A percentile compares a stretch with the other conserved stretches of the same genome.
phyloP scores from a whole-genome alignment of 2,797 vertebrate species.

The Sphaeramia orbicularis region DNA sequence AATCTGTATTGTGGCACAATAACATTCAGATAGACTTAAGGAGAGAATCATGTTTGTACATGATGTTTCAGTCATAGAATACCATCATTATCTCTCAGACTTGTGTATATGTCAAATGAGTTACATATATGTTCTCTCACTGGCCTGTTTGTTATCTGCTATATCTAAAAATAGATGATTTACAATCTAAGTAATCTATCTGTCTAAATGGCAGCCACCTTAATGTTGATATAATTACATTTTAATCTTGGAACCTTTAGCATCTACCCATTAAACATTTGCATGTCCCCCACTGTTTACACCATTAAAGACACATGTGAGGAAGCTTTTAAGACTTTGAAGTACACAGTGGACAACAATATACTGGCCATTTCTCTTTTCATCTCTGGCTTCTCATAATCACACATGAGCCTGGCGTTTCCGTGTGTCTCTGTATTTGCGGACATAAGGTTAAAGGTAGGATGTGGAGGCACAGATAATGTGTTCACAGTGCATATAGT shows the following conservation, averaged over 20 bases:
- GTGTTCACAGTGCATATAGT: constrained; percentile 18
- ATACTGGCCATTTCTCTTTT: constrained; percentile 65
- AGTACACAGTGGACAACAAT: constrained; percentile 73
- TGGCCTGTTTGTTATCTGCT: constrained; percentile 13
- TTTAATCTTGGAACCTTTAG: constrained; percentile 74
- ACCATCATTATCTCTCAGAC: not conserved
- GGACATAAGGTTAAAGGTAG: constrained; percentile 53
- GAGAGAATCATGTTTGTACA: not conserved
- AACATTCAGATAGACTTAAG: not conserved
- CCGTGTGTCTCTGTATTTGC: constrained; percentile 48
- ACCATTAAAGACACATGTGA: constrained; percentile 81
- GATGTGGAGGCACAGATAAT: constrained; percentile 34
- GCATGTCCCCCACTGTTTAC: constrained; percentile 72
- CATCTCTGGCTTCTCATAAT: constrained; percentile 56
- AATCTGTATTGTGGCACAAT: not conserved
- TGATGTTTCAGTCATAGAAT: not conserved
- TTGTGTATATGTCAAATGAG: not conserved
- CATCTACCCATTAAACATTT: constrained; percentile 69
- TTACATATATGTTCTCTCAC: constrained; percentile 17
- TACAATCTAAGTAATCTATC: constrained; percentile 19
- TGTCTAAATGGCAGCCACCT: constrained; percentile 33
- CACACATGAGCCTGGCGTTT: constrained; percentile 6
- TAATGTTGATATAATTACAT: constrained; percentile 66
- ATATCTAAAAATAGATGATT: constrained; percentile 4
- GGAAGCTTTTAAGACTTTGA: constrained; percentile 76